These are phyloP conservation scores for Phoxinus dragarum DNA, from an alignment of 2,797 vertebrate genomes.

Conservation along the genomic window DNA sequence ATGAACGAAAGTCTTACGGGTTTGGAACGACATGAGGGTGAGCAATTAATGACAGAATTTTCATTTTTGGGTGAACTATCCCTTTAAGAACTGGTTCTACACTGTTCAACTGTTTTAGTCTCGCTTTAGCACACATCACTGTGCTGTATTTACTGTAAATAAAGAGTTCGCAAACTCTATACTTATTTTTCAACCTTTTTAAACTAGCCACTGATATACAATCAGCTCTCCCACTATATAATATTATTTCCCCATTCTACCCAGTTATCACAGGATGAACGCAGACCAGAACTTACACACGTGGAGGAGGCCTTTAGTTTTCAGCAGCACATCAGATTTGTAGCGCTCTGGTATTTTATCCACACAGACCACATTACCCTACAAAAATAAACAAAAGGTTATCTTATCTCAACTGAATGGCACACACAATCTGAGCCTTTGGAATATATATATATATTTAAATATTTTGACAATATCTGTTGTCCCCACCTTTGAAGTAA, in stretches of 20 bases:
- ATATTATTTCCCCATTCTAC: neutral
- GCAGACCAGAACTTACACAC: slow-evolving; percentile 74
- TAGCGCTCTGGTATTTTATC: slow-evolving; percentile 69
- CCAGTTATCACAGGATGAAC: neutral
- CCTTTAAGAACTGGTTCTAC: neutral
- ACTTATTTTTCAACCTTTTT: neutral
- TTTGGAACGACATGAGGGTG: too few relatives aligned
- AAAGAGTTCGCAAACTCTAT: neutral
- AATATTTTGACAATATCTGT: neutral
- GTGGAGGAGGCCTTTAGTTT: slow-evolving; percentile 70
- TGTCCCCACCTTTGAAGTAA: slow-evolving; percentile 31
- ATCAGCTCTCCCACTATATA: neutral
- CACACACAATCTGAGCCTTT: neutral
- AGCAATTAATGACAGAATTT: too few relatives aligned
- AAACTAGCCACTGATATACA: neutral
- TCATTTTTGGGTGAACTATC: too few relatives aligned
- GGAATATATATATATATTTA: neutral
- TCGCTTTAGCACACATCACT: neutral
- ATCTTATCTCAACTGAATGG: neutral
- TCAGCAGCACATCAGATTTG: slow-evolving; percentile 75
- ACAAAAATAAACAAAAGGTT: slow-evolving; percentile 40
- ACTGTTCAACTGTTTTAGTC: neutral
- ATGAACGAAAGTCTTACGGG: neutral
- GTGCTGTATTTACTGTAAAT: neutral
- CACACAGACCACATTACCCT: slow-evolving; percentile 73